Percentiles rank a stretch among this genome's conserved stretches.
Evolutionary conservation across 2,888 invertebrate genomes (phyloP).

Genomic region (Macrosoma leucophasiata): DNA sequence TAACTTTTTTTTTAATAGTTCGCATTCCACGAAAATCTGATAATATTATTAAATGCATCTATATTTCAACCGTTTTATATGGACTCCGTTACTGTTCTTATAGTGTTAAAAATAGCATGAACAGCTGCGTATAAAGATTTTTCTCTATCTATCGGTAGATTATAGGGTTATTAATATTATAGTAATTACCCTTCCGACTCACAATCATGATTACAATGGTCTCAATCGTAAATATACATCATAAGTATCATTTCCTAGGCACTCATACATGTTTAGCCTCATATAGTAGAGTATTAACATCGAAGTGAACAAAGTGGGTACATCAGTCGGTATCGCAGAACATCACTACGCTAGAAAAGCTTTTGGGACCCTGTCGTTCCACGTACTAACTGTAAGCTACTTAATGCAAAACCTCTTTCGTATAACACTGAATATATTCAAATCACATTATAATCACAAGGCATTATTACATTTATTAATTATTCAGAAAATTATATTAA

Average conservation of each 20-base stretch:
- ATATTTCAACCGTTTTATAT: slow-evolving; percentile 14
- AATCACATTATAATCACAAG: too few species aligned
- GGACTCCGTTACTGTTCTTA: slow-evolving; percentile 35
- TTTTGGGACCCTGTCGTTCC: slow-evolving; percentile 33
- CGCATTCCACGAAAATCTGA: slow-evolving; percentile 32
- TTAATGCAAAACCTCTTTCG: too few species aligned
- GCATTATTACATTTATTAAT: too few species aligned
- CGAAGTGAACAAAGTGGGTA: slow-evolving; percentile 38
- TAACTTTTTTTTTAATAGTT: too few species aligned
- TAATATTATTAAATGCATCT: slow-evolving; percentile 42
- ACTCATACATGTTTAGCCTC: slow-evolving; percentile 66
- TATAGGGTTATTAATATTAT: slow-evolving; percentile 24
- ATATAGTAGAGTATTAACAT: slow-evolving; percentile 32
- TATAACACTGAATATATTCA: too few species aligned
- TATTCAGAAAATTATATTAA: too few species aligned
- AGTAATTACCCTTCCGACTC: slow-evolving; percentile 62
- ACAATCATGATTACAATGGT: slow-evolving; percentile 70
- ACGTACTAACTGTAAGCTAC: too few species aligned
- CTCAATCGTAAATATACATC: slow-evolving; percentile 64
- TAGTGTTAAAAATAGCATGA: slow-evolving; percentile 59
- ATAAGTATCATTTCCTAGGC: slow-evolving; percentile 72
- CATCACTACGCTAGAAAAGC: slow-evolving; percentile 39
- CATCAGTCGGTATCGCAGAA: slow-evolving; percentile 48
- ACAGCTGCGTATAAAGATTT: slow-evolving; percentile 41
- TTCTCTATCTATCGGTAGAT: slow-evolving; percentile 25